These are phyloP conservation scores for Dinoponera quadriceps DNA, from an alignment of 1,140 invertebrate genomes.

Conservation along the genomic window DNA sequence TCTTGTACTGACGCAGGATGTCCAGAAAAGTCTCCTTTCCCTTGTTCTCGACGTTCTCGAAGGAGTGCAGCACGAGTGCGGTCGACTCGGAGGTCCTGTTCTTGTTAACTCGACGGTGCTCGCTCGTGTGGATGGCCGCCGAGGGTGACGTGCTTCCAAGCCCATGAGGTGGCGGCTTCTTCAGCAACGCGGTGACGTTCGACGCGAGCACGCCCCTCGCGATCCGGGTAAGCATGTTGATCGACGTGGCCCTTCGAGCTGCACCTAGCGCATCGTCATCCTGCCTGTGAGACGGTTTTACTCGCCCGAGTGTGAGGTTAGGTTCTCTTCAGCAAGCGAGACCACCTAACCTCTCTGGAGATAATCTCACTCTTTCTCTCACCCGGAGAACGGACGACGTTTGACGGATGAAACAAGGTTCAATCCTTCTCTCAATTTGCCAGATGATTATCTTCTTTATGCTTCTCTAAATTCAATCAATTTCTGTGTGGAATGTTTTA, in stretches of 20 bases:
- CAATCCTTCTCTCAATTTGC: too few relatives aligned
- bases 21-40: conserved; percentile 91
- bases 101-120: not conserved
- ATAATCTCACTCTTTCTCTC: too few relatives aligned
- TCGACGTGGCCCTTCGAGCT: not conserved
- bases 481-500: too few relatives aligned
- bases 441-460: too few relatives aligned
- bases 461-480: too few relatives aligned
- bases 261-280: not conserved
- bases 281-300: not conserved
- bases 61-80: conserved; percentile 73
- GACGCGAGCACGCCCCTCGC: not conserved
- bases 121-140: not conserved
- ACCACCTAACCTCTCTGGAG: not conserved
- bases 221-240: conserved; percentile 22
- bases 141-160: not conserved
- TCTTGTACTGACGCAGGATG: conserved; percentile 90
- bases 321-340: not conserved
- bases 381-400: too few relatives aligned
- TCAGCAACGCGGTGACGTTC: not conserved
- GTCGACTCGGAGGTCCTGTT: not conserved
- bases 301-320: not conserved
- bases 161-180: not conserved
- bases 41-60: conserved; percentile 87
- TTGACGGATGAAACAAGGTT: too few relatives aligned